Base-by-base conservation (phyloP, 2,888 invertebrate species). In the Lithophane leautieri region DNA sequence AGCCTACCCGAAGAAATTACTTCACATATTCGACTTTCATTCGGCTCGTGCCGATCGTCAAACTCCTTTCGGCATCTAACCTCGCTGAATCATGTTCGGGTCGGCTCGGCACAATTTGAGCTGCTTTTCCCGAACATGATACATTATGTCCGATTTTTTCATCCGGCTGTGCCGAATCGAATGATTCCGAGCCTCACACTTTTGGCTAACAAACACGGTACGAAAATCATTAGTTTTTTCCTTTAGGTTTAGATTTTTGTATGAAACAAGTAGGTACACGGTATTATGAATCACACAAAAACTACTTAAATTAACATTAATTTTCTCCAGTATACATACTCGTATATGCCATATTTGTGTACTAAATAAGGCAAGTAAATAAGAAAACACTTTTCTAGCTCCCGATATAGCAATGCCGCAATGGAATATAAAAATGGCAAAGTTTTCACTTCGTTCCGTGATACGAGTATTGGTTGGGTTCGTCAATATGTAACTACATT, bases 401-500 rank as follows among this genome's bases (percentile, higher is more conserved):
- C 2, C 1, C 19, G 19, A 42, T 66, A 58, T 69, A 67, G 54
- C 50, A 62, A 47, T 61, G 40, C 71, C 40, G 44, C 42, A 34
- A 71, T 63, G 52, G 25, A 71, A 73, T 71, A 81, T 81, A 73
- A 80, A 72, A 73, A 50, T 58, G 61, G n/a, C 28, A 28, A 61
- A 34, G 25, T 63, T 78, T 79, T 63, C 62, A 9, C 44, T 25
- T 19, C 34, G n/a, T 0, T 58, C 63, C 67, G 47, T 72, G 50
- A 66, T 62, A 62, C 62, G 69, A 58, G 52, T 47, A 58, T 71
- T 19, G 65, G 70, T 56, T 50, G 56, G 54, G 50, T 61, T 70
- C 67, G 69, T 80, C 73, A 76, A 78, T 81, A 83, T 77, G 77
- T 71, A 68, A 75, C 56, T 66, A 69, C 58, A 65, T 77, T 61